A percentile compares a stretch with the other conserved stretches of the same genome.
phyloP scores from a whole-genome alignment of 2,113 vertebrate genomes.

The Oncorhynchus kisutch region DNA sequence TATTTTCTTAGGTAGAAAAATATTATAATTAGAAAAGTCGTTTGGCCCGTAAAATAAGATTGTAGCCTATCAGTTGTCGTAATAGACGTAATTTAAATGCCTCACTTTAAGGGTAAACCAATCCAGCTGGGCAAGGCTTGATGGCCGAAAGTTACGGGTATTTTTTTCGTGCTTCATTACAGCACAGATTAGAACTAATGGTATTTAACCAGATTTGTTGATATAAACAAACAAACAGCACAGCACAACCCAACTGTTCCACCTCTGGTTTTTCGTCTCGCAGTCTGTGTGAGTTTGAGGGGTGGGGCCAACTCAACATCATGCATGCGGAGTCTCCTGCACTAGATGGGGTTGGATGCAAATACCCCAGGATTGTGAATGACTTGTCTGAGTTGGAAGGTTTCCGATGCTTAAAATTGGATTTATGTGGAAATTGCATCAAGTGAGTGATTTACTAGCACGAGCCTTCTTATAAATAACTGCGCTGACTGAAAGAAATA shows the following conservation, averaged over 20 bases:
- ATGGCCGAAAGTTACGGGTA: too few relatives aligned
- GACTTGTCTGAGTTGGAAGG: slow-evolving; percentile 62
- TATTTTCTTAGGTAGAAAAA: too few relatives aligned
- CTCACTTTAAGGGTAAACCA: too few relatives aligned
- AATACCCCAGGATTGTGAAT: slow-evolving; percentile 57
- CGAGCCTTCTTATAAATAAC: slow-evolving; percentile 38
- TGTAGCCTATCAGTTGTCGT: too few relatives aligned
- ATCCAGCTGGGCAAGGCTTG: too few relatives aligned
- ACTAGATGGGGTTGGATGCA: slow-evolving; percentile 65
- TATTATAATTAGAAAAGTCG: too few relatives aligned
- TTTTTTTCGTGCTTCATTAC: too few relatives aligned
- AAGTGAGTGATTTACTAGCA: slow-evolving; percentile 46
- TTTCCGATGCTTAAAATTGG: slow-evolving; percentile 62
- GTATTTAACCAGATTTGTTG: neutral
- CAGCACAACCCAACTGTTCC: slow-evolving; percentile 35
- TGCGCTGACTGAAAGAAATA: slow-evolving; percentile 20
- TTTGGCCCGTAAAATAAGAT: too few relatives aligned
- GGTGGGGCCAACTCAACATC: slow-evolving; percentile 56
- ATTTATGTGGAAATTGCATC: slow-evolving; percentile 61
- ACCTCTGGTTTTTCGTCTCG: slow-evolving; percentile 60
- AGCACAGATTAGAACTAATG: too few relatives aligned
- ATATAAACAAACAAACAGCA: slow-evolving; percentile 8
- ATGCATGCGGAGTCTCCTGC: slow-evolving; percentile 55
- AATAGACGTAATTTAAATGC: too few relatives aligned
- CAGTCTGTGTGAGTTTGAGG: slow-evolving; percentile 41